Conservation (phyloP, 2,888 invertebrate genomes). For the Agonopterix alstromeriana region DNA sequence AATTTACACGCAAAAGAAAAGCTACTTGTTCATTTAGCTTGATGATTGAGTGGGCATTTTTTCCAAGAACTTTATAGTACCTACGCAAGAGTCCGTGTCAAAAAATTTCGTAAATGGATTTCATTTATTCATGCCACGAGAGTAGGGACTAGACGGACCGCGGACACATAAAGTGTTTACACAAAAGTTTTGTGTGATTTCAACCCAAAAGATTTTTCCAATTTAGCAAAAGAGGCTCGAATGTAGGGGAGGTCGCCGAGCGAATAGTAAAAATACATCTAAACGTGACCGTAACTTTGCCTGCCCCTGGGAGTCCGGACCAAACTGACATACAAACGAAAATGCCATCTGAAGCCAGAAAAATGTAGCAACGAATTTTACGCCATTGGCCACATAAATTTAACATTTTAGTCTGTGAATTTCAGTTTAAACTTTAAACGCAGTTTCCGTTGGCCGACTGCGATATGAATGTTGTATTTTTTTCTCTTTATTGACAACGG, state of each 20-base stretch:
- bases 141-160: constrained; percentile 1
- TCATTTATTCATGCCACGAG: constrained; percentile 20
- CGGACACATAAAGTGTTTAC: constrained; percentile 32
- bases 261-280: constrained; percentile 58
- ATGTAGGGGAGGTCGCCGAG: constrained; percentile 45
- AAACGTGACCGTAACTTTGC: constrained; percentile 46
- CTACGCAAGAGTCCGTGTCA: neutral
- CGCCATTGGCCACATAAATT: constrained; percentile 24
- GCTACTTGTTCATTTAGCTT: too few species aligned
- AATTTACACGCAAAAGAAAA: too few species aligned
- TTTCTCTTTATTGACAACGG: constrained; percentile 1
- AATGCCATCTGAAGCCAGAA: constrained; percentile 33
- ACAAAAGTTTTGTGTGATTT: constrained; percentile 43
- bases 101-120: constrained; percentile 22
- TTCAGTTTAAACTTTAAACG: constrained; percentile 8
- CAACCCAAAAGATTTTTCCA: constrained; percentile 51
- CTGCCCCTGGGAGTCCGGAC: constrained; percentile 32
- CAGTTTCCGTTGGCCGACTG: constrained; percentile 1
- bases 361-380: constrained; percentile 30
- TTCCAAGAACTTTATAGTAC: neutral
- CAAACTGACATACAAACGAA: constrained; percentile 48
- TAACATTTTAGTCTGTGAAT: constrained; percentile 6
- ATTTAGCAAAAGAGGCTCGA: constrained; percentile 52
- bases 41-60: neutral
- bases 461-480: constrained; percentile 1